Evolutionary conservation across 1,140 invertebrate species (phyloP).

Genomic region (Leguminivora glycinivorella): DNA sequence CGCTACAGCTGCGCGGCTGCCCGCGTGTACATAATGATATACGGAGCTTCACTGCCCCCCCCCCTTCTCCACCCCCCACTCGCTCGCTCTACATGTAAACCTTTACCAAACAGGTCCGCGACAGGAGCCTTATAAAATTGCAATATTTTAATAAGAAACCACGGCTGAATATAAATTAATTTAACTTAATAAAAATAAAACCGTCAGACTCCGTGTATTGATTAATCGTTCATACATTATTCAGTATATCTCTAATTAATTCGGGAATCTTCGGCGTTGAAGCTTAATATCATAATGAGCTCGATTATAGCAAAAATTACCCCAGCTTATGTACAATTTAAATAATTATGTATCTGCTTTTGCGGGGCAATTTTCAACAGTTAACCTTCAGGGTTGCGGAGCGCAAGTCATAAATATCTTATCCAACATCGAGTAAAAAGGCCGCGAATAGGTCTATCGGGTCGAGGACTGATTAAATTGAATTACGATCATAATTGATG

Average conservation of each 20-base stretch:
- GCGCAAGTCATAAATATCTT: not conserved
- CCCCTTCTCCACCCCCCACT: conserved; percentile 38
- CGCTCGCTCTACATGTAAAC: conserved; percentile 48
- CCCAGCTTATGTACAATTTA: conserved; percentile 32
- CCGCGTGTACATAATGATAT: conserved; percentile 60
- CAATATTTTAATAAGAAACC: conserved; percentile 74
- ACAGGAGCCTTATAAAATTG: conserved; percentile 68
- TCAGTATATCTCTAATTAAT: conserved; percentile 59
- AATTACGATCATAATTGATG: conserved; percentile 47
- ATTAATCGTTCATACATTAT: conserved; percentile 66
- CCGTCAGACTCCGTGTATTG: conserved; percentile 41
- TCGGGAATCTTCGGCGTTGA: conserved; percentile 27
- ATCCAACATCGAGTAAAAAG: conserved; percentile 3
- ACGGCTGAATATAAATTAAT: conserved; percentile 67
- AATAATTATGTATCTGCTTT: conserved; percentile 27
- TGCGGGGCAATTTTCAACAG: conserved; percentile 19
- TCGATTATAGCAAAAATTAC: conserved; percentile 40
- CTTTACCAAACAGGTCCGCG: conserved; percentile 56
- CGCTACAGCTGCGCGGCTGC: conserved; percentile 50
- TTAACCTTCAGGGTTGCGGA: conserved; percentile 2
- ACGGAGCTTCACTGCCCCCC: conserved; percentile 43
- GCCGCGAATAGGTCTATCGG: conserved; percentile 33
- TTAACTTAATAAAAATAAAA: conserved; percentile 58
- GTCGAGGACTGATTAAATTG: conserved; percentile 52
- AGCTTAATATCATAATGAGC: conserved; percentile 35